Evolutionary conservation across 1,140 invertebrate species (phyloP), one percentile per base, ranked within the genome.

Genomic region (Leptinotarsa undecemlineata): DNA sequence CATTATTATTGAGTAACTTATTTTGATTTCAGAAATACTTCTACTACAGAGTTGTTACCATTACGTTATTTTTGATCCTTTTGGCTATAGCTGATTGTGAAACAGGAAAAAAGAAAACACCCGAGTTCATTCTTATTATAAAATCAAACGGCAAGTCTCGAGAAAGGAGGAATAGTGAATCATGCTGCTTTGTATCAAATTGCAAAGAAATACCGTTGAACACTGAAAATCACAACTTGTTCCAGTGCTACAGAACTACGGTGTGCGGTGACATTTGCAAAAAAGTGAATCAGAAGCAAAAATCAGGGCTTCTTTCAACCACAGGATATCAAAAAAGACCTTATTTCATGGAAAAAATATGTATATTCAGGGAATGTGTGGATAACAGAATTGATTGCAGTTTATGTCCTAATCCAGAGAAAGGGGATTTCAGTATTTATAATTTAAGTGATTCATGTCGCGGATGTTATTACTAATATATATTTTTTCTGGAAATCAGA

Each of bases 181-280:
- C 42, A 47, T 68, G 66, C 42, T 68, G 66, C 19, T 42, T 42
- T 11, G n/a, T 68, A 68, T 47, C 66, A 3, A 23, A 47, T n/a
- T 68, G 66, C 42, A 33, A 42, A 68, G 66, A 68, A 68, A 47
- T 68, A 15, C 66, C 66, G 11, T 15, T 68, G 14, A 48, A 47
- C 3, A 47, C 23, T n/a, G 66, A 68, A 21, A 47, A 47, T 47
- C 66, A 68, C 33, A 19, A 26, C n/a, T 19, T 47, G 4, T 68
- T 68, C 42, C 66, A 68, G 19, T 68, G 66, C 42, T 68, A 68
- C 17, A 68, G 42, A 68, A 68, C 23, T 42, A 20, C 4, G 8
- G 66, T 68, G 13, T 68, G 66, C 26, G 17, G 66, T 42, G 66
- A 68, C 13, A 33, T 42, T 19, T 68, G 66, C 42, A 26, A 19